Evolutionary conservation across 2,888 invertebrate species (phyloP).

Genomic region (Scelioninae gen. 1): DNA sequence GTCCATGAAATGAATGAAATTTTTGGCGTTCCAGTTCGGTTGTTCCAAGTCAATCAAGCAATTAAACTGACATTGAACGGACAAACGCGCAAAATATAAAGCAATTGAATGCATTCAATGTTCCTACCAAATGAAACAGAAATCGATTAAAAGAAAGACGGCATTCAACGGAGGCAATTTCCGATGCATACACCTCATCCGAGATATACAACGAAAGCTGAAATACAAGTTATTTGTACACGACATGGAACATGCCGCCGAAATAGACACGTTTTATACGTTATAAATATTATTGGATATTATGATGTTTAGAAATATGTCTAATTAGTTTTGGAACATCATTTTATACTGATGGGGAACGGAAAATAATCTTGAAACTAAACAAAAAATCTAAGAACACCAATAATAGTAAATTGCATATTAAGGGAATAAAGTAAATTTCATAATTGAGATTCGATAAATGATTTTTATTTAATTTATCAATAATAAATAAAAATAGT

Average conservation of each 20-base stretch:
- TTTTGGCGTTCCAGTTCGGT: conserved; percentile 50
- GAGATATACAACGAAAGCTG: conserved; percentile 25
- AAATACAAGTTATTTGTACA: background rate
- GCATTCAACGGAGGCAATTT: background rate
- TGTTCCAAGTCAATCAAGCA: conserved; percentile 46
- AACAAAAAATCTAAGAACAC: too few species aligned
- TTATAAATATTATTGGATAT: conserved; percentile 1
- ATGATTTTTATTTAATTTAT: too few species aligned
- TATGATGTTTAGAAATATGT: conserved; percentile 10
- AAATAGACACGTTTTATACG: conserved; percentile 14
- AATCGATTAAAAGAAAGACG: background rate
- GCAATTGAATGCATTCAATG: background rate
- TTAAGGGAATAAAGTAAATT: too few species aligned
- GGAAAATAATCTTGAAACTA: too few species aligned
- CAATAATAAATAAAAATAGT: too few species aligned
- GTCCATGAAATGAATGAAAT: conserved; percentile 70
- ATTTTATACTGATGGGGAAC: too few species aligned
- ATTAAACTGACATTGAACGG: background rate
- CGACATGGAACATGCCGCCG: conserved; percentile 20
- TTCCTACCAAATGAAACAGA: conserved; percentile 10
- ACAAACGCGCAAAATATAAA: background rate
- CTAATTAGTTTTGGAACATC: too few species aligned
- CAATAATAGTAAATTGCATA: too few species aligned
- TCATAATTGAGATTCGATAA: too few species aligned
- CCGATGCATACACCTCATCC: conserved; percentile 14